These are phyloP conservation scores for Menidia beryllina DNA, from an alignment of 2,113 vertebrate genomes.

Conservation along the genomic window DNA sequence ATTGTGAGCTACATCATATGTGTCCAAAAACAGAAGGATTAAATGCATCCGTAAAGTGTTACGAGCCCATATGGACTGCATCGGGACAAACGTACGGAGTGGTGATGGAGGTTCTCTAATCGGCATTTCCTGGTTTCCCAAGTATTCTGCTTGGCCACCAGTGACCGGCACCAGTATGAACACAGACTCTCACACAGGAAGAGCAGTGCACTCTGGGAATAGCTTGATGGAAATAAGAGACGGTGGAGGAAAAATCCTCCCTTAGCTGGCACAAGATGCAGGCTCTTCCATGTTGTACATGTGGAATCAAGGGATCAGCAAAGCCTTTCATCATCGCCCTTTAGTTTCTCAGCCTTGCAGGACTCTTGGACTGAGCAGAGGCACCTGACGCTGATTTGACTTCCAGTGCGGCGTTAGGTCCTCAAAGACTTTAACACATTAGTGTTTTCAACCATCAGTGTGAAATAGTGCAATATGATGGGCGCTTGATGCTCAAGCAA, in stretches of 20 bases:
- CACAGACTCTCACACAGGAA: slow-evolving; percentile 72
- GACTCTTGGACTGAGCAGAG: slow-evolving; percentile 69
- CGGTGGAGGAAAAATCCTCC: neutral
- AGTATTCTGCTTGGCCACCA: slow-evolving; percentile 56
- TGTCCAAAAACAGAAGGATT: slow-evolving; percentile 34
- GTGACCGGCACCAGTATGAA: slow-evolving; percentile 71
- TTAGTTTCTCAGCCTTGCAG: slow-evolving; percentile 79
- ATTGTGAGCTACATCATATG: slow-evolving; percentile 31
- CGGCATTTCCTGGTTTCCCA: slow-evolving; percentile 46
- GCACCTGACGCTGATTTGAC: slow-evolving; percentile 65
- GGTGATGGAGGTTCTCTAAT: slow-evolving; percentile 56
- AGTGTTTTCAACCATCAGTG: slow-evolving; percentile 81
- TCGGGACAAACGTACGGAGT: slow-evolving; percentile 70
- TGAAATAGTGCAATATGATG: slow-evolving; percentile 82
- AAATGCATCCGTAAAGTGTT: slow-evolving; percentile 52
- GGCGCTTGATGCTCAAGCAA: slow-evolving; percentile 84
- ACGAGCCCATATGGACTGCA: slow-evolving; percentile 68
- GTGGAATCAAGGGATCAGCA: slow-evolving; percentile 53
- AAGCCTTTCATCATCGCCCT: slow-evolving; percentile 67
- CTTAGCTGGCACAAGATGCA: slow-evolving; percentile 68
- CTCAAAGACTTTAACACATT: slow-evolving; percentile 78
- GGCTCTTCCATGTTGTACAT: slow-evolving; percentile 72
- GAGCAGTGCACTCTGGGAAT: slow-evolving; percentile 77
- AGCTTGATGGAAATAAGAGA: slow-evolving; percentile 49
- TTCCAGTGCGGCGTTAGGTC: slow-evolving; percentile 64